Percentiles rank a stretch among this genome's conserved stretches.
These are phyloP conservation scores for Hyposoter dolosus DNA, from an alignment of 2,888 invertebrate genomes.

Conservation along the genomic window DNA sequence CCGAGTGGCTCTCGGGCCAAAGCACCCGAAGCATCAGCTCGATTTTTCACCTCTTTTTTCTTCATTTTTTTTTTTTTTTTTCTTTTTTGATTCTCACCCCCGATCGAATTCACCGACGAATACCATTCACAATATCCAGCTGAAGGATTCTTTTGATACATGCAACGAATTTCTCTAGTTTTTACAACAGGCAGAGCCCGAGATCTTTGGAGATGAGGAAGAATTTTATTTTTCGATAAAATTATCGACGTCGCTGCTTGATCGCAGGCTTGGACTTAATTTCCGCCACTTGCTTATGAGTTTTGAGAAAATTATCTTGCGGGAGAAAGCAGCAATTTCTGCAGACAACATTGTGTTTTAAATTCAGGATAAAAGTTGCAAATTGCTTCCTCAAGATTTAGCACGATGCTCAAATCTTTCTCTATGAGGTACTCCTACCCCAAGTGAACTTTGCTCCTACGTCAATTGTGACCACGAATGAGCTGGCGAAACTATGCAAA, in stretches of 20 bases:
- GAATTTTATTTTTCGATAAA: neutral
- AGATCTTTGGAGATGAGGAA: neutral
- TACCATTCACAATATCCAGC: conserved; percentile 48
- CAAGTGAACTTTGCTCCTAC: conserved; percentile 46
- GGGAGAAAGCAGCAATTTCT: neutral
- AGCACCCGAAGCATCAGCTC: conserved; percentile 51
- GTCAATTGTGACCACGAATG: conserved; percentile 58
- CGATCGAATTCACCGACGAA: conserved; percentile 47
- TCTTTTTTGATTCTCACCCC: neutral
- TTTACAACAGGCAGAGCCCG: neutral
- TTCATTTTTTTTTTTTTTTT: neutral
- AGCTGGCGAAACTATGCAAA: conserved; percentile 43
- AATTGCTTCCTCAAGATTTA: too few relatives aligned
- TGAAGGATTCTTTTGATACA: conserved; percentile 40
- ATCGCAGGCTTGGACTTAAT: neutral
- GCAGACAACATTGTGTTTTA: neutral
- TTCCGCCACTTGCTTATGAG: neutral
- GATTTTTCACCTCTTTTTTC: conserved; percentile 57
- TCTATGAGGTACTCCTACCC: conserved; percentile 5
- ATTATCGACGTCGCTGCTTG: neutral
- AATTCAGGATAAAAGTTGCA: neutral
- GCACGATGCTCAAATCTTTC: too few relatives aligned
- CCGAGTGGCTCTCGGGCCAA: conserved; percentile 57
- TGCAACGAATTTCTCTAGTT: neutral
- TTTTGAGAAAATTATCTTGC: neutral